These are phyloP conservation scores for Melinopterus prodromus DNA, from an alignment of 2,888 invertebrate genomes.

Conservation along the genomic window DNA sequence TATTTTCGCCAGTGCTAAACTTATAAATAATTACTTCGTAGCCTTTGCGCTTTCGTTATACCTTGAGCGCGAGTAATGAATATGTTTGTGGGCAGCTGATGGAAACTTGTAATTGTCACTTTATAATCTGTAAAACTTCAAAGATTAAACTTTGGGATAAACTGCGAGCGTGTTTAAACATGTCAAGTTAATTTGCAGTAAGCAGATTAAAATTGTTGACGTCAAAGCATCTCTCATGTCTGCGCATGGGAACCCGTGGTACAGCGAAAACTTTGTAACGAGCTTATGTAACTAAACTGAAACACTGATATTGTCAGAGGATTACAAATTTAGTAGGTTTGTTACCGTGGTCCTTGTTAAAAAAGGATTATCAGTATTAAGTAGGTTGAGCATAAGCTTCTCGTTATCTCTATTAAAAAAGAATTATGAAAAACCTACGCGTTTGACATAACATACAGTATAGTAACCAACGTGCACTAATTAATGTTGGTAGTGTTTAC, in stretches of 20 bases:
- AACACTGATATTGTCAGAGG: neutral
- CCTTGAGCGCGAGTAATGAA: neutral
- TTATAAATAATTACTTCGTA: neutral
- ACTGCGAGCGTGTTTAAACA: neutral
- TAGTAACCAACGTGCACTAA: no score
- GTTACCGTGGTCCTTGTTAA: no score
- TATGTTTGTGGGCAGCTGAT: neutral
- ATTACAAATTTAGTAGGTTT: no score
- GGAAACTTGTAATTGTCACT: slow-evolving; percentile 4
- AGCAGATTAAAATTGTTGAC: neutral
- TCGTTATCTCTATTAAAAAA: no score
- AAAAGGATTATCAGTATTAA: no score
- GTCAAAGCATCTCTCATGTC: neutral
- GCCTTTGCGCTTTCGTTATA: neutral
- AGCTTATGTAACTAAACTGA: neutral
- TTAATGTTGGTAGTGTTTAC: no score
- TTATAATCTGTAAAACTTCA: neutral
- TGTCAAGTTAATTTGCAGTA: neutral
- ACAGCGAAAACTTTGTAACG: neutral
- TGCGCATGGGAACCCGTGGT: neutral
- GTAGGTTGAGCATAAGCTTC: no score
- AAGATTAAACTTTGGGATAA: neutral
- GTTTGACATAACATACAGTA: no score
- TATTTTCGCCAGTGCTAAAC: neutral
- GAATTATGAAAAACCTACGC: no score